Percentiles rank a stretch among this genome's conserved stretches.
These are phyloP conservation scores for Campylomormyrus numenius DNA, from an alignment of 2,113 vertebrate genomes.

Conservation along the genomic window DNA sequence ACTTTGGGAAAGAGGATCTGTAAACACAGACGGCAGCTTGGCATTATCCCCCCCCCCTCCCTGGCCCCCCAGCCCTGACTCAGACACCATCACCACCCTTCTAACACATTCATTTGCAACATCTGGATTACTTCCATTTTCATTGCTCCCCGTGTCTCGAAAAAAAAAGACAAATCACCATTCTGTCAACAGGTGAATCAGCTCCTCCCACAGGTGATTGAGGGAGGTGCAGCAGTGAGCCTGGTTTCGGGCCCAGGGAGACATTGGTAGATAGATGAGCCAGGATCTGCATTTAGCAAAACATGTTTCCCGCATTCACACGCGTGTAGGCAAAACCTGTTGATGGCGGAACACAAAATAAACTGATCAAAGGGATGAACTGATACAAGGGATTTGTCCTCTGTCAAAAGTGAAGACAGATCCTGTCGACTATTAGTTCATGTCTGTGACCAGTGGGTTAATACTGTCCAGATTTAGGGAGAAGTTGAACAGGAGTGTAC, in stretches of 20 bases:
- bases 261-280: too few species aligned
- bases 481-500: neutral
- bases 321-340: neutral
- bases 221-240: neutral
- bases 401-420: conserved; percentile 3
- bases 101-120: neutral
- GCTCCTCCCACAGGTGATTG: neutral
- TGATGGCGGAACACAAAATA: neutral
- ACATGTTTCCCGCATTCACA: neutral
- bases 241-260: neutral
- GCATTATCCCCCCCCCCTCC: neutral
- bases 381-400: neutral
- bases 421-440: neutral
- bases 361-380: neutral
- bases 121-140: neutral
- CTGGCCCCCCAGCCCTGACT: neutral
- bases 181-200: neutral
- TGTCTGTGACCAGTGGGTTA: neutral
- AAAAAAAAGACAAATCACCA: neutral
- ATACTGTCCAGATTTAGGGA: neutral
- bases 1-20: neutral
- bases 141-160: neutral
- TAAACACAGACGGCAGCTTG: neutral
- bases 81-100: neutral
- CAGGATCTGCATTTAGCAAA: neutral